Percentiles rank a stretch among this genome's conserved stretches.
phyloP scores from a whole-genome alignment of 2,888 invertebrate genomes.

The Ctena decussata region DNA sequence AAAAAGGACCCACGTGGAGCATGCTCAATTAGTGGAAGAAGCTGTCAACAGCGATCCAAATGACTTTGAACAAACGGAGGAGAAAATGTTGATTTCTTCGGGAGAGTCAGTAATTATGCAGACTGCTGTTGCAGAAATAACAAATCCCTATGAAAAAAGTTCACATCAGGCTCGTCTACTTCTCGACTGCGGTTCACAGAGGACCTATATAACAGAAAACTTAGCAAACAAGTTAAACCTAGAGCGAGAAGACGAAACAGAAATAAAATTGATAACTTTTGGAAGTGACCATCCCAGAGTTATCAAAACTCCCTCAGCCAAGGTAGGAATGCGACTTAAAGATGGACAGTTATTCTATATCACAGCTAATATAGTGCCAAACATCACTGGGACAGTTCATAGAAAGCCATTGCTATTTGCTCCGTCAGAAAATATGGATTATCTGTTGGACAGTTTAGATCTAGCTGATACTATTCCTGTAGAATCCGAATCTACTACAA shows the following conservation, averaged over 20 bases:
- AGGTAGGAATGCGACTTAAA: slow-evolving; percentile 19
- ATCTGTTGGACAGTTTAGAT: slow-evolving; percentile 22
- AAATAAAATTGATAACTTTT: slow-evolving; percentile 31
- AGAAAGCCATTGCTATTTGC: slow-evolving; percentile 29
- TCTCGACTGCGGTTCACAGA: slow-evolving; percentile 24
- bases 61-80: neutral
- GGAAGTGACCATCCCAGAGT: slow-evolving; percentile 21
- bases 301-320: neutral
- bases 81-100: slow-evolving; percentile 12
- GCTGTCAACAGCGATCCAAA: neutral
- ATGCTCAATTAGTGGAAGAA: neutral
- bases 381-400: slow-evolving; percentile 29
- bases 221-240: slow-evolving; percentile 3
- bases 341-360: slow-evolving; percentile 21
- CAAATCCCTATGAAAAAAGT: neutral
- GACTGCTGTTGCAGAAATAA: slow-evolving; percentile 15
- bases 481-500: neutral
- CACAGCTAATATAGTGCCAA: slow-evolving; percentile 28
- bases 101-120: slow-evolving; percentile 37
- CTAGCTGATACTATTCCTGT: slow-evolving; percentile 26
- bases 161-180: neutral
- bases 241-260: neutral
- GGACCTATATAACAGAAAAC: slow-evolving; percentile 22
- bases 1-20: neutral
- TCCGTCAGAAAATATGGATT: slow-evolving; percentile 3